Conservation (phyloP, 1,140 invertebrate species). For the Aphidius gifuensis region DNA sequence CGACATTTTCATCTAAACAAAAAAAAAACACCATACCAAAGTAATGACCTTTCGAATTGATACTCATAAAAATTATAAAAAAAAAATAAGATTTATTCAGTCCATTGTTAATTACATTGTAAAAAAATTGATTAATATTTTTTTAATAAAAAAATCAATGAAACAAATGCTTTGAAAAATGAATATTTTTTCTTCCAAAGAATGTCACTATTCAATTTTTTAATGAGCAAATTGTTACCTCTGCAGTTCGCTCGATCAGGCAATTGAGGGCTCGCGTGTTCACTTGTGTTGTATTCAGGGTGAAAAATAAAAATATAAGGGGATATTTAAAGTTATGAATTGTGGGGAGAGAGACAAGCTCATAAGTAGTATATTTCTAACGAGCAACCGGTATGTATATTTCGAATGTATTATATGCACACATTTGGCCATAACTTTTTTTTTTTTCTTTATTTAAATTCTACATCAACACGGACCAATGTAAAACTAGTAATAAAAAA, state of each 20-base stretch:
- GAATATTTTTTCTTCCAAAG: too few species aligned
- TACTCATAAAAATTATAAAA: too few species aligned
- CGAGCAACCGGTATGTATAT: background rate
- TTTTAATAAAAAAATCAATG: too few species aligned
- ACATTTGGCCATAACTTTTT: background rate
- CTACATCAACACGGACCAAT: constrained; percentile 21
- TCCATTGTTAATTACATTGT: too few species aligned
- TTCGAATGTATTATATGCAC: background rate
- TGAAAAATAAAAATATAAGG: background rate
- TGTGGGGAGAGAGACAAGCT: background rate
- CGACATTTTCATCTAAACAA: too few species aligned
- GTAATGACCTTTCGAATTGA: too few species aligned
- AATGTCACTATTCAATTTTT: too few species aligned
- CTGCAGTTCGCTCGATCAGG: constrained; percentile 13
- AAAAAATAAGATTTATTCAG: too few species aligned
- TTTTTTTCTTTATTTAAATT: constrained; percentile 36
- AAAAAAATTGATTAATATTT: too few species aligned
- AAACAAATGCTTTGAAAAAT: too few species aligned
- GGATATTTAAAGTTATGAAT: constrained; percentile 6
- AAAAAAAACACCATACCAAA: too few species aligned
- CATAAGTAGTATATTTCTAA: constrained; percentile 12
- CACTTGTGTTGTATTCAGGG: constrained; percentile 3
- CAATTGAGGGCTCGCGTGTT: constrained; percentile 20
- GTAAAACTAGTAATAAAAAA: constrained; percentile 28
- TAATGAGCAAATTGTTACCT: constrained; percentile 19